Evolutionary conservation across 1,140 invertebrate genomes (phyloP).

Genomic region (Triops longicaudatus): DNA sequence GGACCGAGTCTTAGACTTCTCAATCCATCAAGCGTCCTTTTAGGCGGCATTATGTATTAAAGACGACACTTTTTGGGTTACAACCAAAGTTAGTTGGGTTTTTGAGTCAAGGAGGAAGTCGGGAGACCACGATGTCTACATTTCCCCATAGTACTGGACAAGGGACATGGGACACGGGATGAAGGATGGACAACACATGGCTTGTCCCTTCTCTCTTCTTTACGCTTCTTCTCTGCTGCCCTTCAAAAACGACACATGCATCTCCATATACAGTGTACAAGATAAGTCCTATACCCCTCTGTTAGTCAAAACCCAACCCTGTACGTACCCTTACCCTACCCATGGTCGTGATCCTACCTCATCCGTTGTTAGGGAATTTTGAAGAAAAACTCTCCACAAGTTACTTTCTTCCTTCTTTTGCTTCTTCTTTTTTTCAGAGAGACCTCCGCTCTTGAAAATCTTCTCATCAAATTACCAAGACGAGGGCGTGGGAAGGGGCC

Average conservation of each 20-base stretch:
- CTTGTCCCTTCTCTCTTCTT: background rate
- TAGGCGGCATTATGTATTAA: background rate
- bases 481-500: constrained; percentile 10
- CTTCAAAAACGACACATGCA: background rate
- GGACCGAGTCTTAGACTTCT: background rate
- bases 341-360: background rate
- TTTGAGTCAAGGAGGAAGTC: background rate
- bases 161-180: background rate
- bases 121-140: background rate
- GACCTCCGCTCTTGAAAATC: background rate
- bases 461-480: background rate
- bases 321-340: too few relatives aligned
- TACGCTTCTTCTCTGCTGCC: background rate
- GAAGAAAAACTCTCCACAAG: background rate
- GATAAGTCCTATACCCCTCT: too few relatives aligned
- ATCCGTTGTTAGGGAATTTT: background rate
- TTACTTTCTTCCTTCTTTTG: background rate
- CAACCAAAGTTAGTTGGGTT: background rate
- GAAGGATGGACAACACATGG: constrained; percentile 14
- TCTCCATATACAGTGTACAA: background rate
- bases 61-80: background rate
- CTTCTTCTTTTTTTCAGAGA: background rate
- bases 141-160: background rate
- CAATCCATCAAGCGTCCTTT: background rate
- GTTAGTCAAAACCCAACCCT: too few relatives aligned